These are phyloP conservation scores for Cliona cf. orientalis DNA, from an alignment of 37 sponge, comb jelly and placozoan species.

Conservation along the genomic window DNA sequence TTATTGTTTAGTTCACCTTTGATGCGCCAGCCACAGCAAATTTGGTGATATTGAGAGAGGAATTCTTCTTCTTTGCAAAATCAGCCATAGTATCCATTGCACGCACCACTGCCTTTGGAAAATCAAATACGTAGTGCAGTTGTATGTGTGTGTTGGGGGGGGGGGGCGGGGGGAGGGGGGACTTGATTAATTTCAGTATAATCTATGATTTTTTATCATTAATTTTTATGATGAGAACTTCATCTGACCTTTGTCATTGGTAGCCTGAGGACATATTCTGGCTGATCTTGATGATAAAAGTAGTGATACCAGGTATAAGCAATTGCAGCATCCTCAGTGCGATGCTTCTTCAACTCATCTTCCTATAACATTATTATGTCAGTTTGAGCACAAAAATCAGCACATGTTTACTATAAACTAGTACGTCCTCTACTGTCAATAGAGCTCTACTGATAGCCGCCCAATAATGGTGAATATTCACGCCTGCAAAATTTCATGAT, in stretches of 20 bases:
- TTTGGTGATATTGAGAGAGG: slow-evolving; percentile 50
- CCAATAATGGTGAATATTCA: too few relatives aligned
- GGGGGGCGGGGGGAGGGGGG: too few relatives aligned
- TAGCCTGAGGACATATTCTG: slow-evolving; percentile 81
- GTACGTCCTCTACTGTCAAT: not conserved
- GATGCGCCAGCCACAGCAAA: slow-evolving; percentile 92
- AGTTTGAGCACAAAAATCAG: not conserved
- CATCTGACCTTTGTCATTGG: slow-evolving; percentile 92
- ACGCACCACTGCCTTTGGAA: slow-evolving; percentile 73
- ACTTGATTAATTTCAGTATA: not conserved
- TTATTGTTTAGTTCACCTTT: slow-evolving; percentile 54
- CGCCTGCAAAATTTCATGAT: too few relatives aligned
- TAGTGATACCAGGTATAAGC: slow-evolving; percentile 94
- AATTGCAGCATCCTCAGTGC: slow-evolving; percentile 87
- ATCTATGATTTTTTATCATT: not conserved
- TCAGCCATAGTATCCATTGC: slow-evolving; percentile 83
- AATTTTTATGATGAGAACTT: not conserved
- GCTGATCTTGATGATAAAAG: slow-evolving; percentile 57
- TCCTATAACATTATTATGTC: slow-evolving; percentile 33
- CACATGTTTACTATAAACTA: too few relatives aligned
- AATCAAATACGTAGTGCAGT: not conserved
- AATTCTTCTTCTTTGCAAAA: slow-evolving; percentile 59
- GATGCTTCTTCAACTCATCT: slow-evolving; percentile 73
- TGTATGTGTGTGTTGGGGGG: not conserved
- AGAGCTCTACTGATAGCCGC: not conserved